Base-by-base conservation (phyloP, 2,113 vertebrate species). In the Danionella cerebrum region DNA sequence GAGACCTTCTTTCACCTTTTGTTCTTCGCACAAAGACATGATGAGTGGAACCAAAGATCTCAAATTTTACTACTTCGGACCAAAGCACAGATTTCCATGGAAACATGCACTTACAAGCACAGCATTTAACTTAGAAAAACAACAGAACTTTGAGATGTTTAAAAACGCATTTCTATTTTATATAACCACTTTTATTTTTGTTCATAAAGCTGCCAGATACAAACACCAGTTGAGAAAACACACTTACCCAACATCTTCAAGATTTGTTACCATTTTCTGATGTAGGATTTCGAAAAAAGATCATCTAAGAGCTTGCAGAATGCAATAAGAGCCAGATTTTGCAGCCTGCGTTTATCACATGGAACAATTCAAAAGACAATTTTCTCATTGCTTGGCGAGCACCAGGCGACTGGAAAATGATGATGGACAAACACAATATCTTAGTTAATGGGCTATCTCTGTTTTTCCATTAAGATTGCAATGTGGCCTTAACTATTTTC, bases 251-350 rank as follows among this genome's bases (percentile, higher is more conserved):
- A 41, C n/a, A 59, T 4, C 36, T 13, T 57, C 39, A 22, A n/a
- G 55, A 25, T 14, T 38, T 59, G n/a, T n/a, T 53, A 53, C 33
- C 33, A 33, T 53, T 53, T 33, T 42, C 25, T 41, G 27, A 41
- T 13, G 19, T 24, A 21, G 27, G 24, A 58, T 25, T 58, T 58
- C 35, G 55, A 22, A 58, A 58, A 58, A 41, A 41, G 22, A 58
- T 58, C 21, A 27, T 22, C 55, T 41, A 14, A 35, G 35, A 25
- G 24, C 55, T 25, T 59, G 55, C 18, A 41, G 22, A 42, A 36
- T 59, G 55, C 38, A 36, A 25, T 19, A 24, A 7, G 14, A 59
- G 55, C 38, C 42, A 41, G 35, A 41, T 59, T 59, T 60, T 60
- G 22, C 57, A 42, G 38, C 13, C 31, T n/a, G 31, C 27, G 14